phyloP scores from a whole-genome alignment of 2,797 vertebrate genomes.

The Eptatretus atami region DNA sequence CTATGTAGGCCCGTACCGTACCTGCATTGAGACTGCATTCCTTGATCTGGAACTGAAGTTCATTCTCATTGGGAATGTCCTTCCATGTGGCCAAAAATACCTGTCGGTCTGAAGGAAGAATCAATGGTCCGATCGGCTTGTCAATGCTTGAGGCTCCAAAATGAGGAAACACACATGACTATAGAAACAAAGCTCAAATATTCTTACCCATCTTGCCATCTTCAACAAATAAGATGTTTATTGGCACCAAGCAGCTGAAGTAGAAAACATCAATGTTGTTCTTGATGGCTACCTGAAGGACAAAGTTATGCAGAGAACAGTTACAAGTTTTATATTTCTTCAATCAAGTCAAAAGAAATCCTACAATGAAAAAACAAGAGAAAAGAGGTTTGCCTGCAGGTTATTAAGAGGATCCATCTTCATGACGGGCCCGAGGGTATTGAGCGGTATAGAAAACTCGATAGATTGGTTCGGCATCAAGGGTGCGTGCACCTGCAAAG shows the following conservation, averaged over 20 bases:
- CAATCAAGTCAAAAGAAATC: background rate
- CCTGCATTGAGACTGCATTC: constrained; percentile 88
- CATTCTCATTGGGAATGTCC: constrained; percentile 96
- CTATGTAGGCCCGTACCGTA: constrained; percentile 21
- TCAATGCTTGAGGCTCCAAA: background rate
- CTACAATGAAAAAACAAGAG: constrained; percentile 6
- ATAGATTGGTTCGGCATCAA: constrained; percentile 93
- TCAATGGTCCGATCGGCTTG: too few species aligned
- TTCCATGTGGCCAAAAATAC: constrained; percentile 98
- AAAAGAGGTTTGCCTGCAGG: constrained; percentile 33
- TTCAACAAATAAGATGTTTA: constrained; percentile 83
- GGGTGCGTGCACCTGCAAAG: constrained; percentile 59
- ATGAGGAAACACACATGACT: background rate
- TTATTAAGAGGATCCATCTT: constrained; percentile 99
- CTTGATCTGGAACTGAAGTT: constrained; percentile 96
- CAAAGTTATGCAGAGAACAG: too few species aligned
- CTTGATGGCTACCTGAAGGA: constrained; percentile 70
- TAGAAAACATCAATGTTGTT: constrained; percentile 98
- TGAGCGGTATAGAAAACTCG: constrained; percentile 65
- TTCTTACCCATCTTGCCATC: constrained; percentile 92
- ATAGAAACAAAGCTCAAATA: background rate
- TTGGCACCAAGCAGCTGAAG: constrained; percentile 89
- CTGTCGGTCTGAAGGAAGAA: constrained; percentile 36
- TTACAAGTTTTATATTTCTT: constrained; percentile 7
- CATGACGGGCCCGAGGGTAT: constrained; percentile 87